phyloP scores from a whole-genome alignment of 2,113 vertebrate genomes.

The Macaca mulatta region DNA sequence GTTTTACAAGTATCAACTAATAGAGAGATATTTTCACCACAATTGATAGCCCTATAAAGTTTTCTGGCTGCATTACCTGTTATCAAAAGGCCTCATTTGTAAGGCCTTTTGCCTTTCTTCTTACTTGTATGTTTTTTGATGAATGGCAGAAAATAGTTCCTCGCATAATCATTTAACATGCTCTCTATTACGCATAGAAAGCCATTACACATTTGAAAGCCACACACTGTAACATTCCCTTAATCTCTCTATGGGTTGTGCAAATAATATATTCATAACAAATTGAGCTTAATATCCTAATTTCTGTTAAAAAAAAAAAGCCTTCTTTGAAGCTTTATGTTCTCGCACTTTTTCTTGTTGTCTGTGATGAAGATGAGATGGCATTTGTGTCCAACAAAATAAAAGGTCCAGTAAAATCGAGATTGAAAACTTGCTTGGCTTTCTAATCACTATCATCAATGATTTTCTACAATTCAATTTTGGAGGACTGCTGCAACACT shows the following conservation, averaged over 20 bases:
- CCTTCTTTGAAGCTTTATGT: not conserved
- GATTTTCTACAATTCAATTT: not conserved
- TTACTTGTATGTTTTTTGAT: not conserved
- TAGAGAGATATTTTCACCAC: not conserved
- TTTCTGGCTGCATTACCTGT: not conserved
- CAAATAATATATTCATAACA: not conserved
- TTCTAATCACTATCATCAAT: not conserved
- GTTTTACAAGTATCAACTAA: not conserved
- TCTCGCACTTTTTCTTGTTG: not conserved
- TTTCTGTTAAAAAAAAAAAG: not conserved
- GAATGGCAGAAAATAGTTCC: not conserved
- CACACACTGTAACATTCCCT: not conserved
- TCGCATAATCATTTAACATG: not conserved
- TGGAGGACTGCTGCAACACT: not conserved
- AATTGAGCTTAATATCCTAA: not conserved
- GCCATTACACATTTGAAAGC: not conserved
- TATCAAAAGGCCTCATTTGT: not conserved
- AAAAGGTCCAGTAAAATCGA: not conserved
- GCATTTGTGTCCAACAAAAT: not conserved
- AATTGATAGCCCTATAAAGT: not conserved
- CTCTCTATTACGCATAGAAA: not conserved
- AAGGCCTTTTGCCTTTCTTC: not conserved
- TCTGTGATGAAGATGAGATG: not conserved
- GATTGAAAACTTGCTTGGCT: not conserved
- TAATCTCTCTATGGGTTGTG: not conserved